Percentiles rank a stretch among this genome's conserved stretches.
phyloP scores from a whole-genome alignment of 1,140 invertebrate species.

The Drosophila fuyamai region DNA sequence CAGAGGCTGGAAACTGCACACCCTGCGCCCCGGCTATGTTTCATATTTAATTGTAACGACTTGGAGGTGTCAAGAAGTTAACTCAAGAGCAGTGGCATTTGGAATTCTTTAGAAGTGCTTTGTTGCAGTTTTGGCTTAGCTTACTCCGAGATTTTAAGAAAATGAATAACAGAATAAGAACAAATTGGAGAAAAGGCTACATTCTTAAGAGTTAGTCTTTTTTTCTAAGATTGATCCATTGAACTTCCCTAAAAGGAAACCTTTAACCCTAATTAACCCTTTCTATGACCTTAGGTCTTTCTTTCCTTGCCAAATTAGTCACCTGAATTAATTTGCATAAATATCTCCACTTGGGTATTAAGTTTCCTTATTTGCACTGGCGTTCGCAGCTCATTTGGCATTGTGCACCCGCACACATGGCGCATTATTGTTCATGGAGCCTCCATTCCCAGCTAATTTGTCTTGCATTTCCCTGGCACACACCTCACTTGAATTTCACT shows the following conservation, averaged over 20 bases:
- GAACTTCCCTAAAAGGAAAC: neutral
- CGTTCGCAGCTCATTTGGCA: slow-evolving; percentile 25
- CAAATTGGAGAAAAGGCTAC: too few relatives aligned
- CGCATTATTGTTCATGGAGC: neutral
- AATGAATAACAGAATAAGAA: too few relatives aligned
- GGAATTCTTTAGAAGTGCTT: slow-evolving; percentile 13
- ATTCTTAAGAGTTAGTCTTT: too few relatives aligned
- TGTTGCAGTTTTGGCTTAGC: neutral
- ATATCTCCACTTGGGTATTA: slow-evolving; percentile 18
- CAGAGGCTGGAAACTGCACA: slow-evolving; percentile 26
- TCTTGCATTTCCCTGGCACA: slow-evolving; percentile 58
- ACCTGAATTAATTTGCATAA: slow-evolving; percentile 18
- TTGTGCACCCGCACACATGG: slow-evolving; percentile 14
- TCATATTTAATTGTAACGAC: slow-evolving; percentile 41
- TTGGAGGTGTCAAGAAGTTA: slow-evolving; percentile 33
- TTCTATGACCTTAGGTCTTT: neutral
- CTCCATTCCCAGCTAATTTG: slow-evolving; percentile 65
- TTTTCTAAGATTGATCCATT: too few relatives aligned
- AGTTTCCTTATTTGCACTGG: slow-evolving; percentile 31
- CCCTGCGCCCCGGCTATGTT: slow-evolving; percentile 21
- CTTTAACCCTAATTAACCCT: too few relatives aligned
- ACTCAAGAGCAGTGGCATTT: slow-evolving; percentile 12
- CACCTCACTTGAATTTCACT: slow-evolving; percentile 11
- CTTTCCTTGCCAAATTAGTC: neutral
- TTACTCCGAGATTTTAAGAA: too few relatives aligned